Evolutionary conservation across 23 tunicate species (phyloP).

Genomic region (Phallusia fumigata): DNA sequence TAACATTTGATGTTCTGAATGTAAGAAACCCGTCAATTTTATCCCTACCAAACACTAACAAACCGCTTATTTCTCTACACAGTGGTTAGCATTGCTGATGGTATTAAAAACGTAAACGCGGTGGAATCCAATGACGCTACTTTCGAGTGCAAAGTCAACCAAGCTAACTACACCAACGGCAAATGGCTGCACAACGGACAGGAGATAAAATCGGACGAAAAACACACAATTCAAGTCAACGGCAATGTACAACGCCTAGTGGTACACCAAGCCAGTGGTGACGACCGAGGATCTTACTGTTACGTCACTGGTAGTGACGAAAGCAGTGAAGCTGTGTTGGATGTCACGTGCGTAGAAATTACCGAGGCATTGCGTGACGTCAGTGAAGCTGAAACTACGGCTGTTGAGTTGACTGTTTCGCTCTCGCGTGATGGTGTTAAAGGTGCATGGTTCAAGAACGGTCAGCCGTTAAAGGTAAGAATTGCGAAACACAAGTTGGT

Average conservation of each 20-base stretch:
- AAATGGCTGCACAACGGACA: conserved; percentile 63
- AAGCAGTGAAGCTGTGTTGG: conserved; percentile 46
- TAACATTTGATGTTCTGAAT: too few relatives aligned
- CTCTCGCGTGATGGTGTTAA: conserved; percentile 55
- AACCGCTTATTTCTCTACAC: background rate
- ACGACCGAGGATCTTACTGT: conserved; percentile 67
- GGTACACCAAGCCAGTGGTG: conserved; percentile 27
- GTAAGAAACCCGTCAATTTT: too few relatives aligned
- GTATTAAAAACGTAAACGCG: conserved; percentile 23
- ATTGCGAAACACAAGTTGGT: too few relatives aligned
- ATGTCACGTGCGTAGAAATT: conserved; percentile 43
- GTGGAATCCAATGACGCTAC: conserved; percentile 60
- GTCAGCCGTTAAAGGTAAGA: conserved; percentile 45
- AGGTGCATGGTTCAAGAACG: conserved; percentile 78
- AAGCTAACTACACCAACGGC: conserved; percentile 55
- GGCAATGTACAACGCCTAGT: conserved; percentile 60
- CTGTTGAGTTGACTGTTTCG: conserved; percentile 40
- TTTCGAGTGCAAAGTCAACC: conserved; percentile 56
- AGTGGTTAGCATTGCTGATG: conserved; percentile 40
- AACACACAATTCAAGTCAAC: conserved; percentile 35
- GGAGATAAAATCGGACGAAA: conserved; percentile 25
- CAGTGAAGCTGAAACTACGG: conserved; percentile 59
- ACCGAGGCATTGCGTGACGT: conserved; percentile 52
- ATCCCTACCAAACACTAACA: too few relatives aligned
- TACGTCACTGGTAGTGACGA: conserved; percentile 79